phyloP scores from a whole-genome alignment of 2,888 invertebrate genomes.

The Liodrosophila aerea region DNA sequence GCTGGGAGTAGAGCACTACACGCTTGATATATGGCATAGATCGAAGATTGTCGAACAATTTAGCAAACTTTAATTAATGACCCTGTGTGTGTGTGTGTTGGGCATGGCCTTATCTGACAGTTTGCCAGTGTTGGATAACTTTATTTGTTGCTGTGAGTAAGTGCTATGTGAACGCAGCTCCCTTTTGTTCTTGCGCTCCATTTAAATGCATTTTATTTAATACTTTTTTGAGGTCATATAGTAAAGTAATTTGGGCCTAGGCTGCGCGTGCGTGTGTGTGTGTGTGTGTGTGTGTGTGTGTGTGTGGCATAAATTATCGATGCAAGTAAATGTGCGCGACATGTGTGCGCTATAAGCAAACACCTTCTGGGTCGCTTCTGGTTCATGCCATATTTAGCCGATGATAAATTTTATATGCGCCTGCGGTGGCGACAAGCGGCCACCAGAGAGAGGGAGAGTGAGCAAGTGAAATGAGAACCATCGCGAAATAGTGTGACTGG shows the following conservation, averaged over 20 bases:
- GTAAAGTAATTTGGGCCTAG: too few species aligned
- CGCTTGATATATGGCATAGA: conserved; percentile 30
- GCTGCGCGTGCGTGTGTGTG: too few species aligned
- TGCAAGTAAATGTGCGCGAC: conserved; percentile 44
- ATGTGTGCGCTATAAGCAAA: conserved; percentile 51
- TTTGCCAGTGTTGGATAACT: background rate
- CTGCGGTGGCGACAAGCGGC: conserved; percentile 34
- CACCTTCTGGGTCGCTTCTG: conserved; percentile 27
- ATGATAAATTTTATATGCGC: conserved; percentile 67
- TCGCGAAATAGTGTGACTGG: too few species aligned
- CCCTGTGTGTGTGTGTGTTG: conserved; percentile 13
- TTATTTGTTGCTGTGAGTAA: background rate
- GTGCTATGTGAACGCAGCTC: too few species aligned
- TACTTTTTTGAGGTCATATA: too few species aligned
- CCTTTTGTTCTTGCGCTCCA: conserved; percentile 2
- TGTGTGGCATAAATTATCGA: conserved; percentile 58
- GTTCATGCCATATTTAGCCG: conserved; percentile 59
- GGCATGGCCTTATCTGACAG: too few species aligned
- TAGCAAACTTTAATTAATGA: conserved; percentile 60
- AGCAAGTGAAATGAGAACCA: background rate
- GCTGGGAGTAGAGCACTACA: too few species aligned
- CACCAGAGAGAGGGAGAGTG: conserved; percentile 20
- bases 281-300: background rate
- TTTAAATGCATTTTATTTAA: too few species aligned
- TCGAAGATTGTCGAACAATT: conserved; percentile 46